Evolutionary conservation across 2,797 vertebrate species (phyloP), one percentile per base, ranked within the genome.

Genomic region (Hoplostethus atlanticus): DNA sequence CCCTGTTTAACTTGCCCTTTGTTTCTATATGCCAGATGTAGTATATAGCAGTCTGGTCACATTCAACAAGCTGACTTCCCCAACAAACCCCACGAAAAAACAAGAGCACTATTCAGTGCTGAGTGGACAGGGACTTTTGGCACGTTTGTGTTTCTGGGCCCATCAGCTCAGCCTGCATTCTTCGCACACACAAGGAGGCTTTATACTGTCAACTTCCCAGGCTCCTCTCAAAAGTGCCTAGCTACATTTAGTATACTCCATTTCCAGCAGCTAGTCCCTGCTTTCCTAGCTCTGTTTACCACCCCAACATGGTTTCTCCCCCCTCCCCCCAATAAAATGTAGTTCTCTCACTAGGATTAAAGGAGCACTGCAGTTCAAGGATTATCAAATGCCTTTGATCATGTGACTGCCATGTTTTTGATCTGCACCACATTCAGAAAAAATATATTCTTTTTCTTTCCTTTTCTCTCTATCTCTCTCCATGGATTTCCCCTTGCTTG

Each of bases 311-410:
- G 74, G 75, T 76, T 59, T 13, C 30, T 50, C 54, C 15, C 63
- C 4, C 16, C 28, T 52, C 53, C 13, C 63, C 70, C 57, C 72
- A 70, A 83, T 84, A 85, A 91, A 90, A 92, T 74, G 88, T 83
- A 86, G 78, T 89, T 90, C 79, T 87, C 85, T 90, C 81, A 31
- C 74, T 83, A 70, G 89, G 90, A 93, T 94, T 92, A 94, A 92
- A 92, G 71, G 59, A 84, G 85, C 79, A 90, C 86, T 92, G 88
- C 90, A 89, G 90, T 92, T 93, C 87, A 92, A 92, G 90, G 92
- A 94, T 93, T 94, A 92, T 93, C 91, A 91, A 90, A 93, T 90
- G 90, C 87, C 93, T 93, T 93, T 92, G 89, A 94, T 94, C 92
- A 95, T 92, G 91, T 94, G 91, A 93, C 89, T 87, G 79, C 83